A percentile compares a stretch with the other conserved stretches of the same genome.
Evolutionary conservation across 2,797 vertebrate species (phyloP).

Genomic region (Gallinago stenura): DNA sequence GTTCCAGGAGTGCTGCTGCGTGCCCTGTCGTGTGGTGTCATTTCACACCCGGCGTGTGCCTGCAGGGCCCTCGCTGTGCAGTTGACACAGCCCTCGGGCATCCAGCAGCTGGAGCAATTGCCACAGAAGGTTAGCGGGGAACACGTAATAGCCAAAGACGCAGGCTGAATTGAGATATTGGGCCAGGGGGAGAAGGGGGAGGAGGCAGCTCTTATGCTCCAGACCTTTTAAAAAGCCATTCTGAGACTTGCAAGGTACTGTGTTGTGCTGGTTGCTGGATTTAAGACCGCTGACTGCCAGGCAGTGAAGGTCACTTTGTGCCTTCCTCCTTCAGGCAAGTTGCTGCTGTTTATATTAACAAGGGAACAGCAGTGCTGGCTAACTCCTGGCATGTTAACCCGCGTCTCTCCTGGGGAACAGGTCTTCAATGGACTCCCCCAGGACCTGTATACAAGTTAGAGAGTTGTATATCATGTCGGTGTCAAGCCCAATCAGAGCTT

Average conservation of each 20-base stretch:
- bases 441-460: background rate
- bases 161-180: background rate
- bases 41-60: accelerated
- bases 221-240: background rate
- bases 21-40: accelerated
- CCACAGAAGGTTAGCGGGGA: background rate
- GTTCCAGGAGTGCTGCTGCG: accelerated
- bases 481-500: constrained; percentile 6
- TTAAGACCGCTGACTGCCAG: background rate
- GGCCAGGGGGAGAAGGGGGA: too few relatives aligned
- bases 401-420: background rate
- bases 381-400: background rate
- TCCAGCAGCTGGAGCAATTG: background rate
- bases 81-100: background rate
- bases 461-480: background rate
- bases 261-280: background rate
- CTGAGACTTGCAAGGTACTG: background rate
- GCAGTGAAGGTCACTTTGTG: constrained; percentile 5
- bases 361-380: background rate
- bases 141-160: accelerated
- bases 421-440: background rate
- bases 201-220: background rate
- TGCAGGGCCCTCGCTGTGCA: accelerated
- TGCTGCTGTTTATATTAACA: background rate
- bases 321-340: background rate